These are phyloP conservation scores for Nemapogon koenigi DNA, from an alignment of 2,888 invertebrate genomes.

Conservation along the genomic window DNA sequence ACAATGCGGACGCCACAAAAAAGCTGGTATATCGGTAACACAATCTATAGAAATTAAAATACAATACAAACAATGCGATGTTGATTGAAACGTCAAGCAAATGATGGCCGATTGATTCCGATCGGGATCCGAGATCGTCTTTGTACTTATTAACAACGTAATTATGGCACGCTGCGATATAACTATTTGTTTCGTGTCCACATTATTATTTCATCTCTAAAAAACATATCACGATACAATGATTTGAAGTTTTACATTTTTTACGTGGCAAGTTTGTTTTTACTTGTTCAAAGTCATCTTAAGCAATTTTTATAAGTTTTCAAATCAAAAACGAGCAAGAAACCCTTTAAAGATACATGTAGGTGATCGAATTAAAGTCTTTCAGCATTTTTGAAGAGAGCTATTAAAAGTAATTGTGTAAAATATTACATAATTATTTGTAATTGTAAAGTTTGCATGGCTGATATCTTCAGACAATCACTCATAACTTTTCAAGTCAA, in stretches of 20 bases:
- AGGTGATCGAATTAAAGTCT: no score
- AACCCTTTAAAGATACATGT: no score
- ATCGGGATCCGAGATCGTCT: conserved; percentile 27
- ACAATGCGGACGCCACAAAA: conserved; percentile 35
- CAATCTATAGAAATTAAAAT: conserved; percentile 58
- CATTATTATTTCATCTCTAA: conserved; percentile 34
- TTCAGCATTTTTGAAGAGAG: no score
- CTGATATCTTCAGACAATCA: no score
- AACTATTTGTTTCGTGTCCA: conserved; percentile 57
- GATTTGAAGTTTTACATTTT: conserved; percentile 27
- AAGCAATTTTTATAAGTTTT: no score
- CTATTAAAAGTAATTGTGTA: no score
- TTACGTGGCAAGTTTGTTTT: not conserved
- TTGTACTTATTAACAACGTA: conserved; percentile 57
- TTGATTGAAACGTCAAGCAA: conserved; percentile 63
- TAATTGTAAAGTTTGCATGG: no score
- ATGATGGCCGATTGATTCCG: conserved; percentile 55
- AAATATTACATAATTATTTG: no score
- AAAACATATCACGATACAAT: conserved; percentile 47
- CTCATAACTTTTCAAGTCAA: no score
- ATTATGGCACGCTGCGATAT: conserved; percentile 56
- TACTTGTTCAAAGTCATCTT: not conserved
- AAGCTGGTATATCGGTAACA: conserved; percentile 58
- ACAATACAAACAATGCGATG: conserved; percentile 61
- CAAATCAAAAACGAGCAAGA: no score